Evolutionary conservation across 2,888 invertebrate genomes (phyloP).

Genomic region (Drosophila testacea): DNA sequence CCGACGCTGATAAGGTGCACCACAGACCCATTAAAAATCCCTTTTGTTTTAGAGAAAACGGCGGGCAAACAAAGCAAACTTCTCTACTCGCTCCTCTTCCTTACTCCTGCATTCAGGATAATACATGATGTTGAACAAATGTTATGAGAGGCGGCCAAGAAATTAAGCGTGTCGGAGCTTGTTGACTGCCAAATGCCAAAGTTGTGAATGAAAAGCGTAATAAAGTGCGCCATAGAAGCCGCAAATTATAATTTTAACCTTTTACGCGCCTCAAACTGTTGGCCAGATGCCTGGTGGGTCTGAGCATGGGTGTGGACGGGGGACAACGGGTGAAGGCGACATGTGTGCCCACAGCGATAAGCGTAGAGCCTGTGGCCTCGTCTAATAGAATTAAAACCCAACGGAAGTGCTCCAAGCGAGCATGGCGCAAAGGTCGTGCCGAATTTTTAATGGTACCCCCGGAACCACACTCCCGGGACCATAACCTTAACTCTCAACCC

Average conservation of each 20-base stretch:
- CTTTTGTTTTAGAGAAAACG: slow-evolving; percentile 60
- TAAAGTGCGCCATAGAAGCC: slow-evolving; percentile 73
- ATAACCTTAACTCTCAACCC: slow-evolving; percentile 30
- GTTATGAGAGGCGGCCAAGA: slow-evolving; percentile 75
- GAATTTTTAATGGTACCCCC: slow-evolving; percentile 66
- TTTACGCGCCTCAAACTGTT: slow-evolving; percentile 60
- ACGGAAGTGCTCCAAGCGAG: slow-evolving; percentile 68
- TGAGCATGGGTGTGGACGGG: slow-evolving; percentile 3
- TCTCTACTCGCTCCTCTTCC: neutral
- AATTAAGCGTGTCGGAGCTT: slow-evolving; percentile 81
- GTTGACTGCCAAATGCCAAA: slow-evolving; percentile 80
- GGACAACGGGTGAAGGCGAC: slow-evolving; percentile 32
- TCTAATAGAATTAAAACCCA: slow-evolving; percentile 76
- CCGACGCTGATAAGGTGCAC: slow-evolving; percentile 70
- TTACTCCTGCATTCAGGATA: neutral
- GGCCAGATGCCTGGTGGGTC: slow-evolving; percentile 24
- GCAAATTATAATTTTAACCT: slow-evolving; percentile 79
- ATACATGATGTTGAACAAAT: slow-evolving; percentile 75
- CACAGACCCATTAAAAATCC: slow-evolving; percentile 72
- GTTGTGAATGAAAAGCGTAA: slow-evolving; percentile 67
- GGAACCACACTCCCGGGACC: slow-evolving; percentile 2
- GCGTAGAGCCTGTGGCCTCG: slow-evolving; percentile 52
- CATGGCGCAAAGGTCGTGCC: slow-evolving; percentile 63
- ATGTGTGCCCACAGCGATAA: slow-evolving; percentile 71
- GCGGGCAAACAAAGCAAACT: slow-evolving; percentile 41